Evolutionary conservation across 2,797 vertebrate species (phyloP).

Genomic region (Trachops cirrhosus): DNA sequence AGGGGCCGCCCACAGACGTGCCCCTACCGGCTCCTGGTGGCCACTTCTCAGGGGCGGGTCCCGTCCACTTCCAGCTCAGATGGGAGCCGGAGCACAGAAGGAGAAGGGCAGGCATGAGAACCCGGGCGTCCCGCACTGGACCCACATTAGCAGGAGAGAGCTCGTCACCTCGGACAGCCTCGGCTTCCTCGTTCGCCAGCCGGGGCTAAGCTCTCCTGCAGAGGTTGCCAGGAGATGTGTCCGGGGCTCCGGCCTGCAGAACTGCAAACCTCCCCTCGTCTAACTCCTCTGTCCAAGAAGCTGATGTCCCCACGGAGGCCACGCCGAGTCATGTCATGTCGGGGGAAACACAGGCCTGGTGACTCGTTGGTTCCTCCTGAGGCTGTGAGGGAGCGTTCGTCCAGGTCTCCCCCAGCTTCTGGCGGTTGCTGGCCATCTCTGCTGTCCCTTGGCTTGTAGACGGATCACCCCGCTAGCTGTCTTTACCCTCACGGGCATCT

Average conservation of each 20-base stretch:
- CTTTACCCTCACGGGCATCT: fast-evolving
- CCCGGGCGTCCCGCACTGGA: too few relatives aligned
- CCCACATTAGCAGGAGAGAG: fast-evolving
- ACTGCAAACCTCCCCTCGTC: fast-evolving
- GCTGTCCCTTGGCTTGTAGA: neutral
- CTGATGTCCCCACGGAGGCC: neutral
- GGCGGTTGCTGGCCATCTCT: neutral
- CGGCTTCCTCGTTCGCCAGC: too few relatives aligned
- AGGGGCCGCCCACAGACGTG: fast-evolving
- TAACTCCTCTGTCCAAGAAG: neutral
- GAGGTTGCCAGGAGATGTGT: fast-evolving
- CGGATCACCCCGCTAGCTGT: neutral
- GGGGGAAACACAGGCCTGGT: neutral
- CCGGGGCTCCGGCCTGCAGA: neutral
- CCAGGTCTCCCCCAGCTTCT: neutral
- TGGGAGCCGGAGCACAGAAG: too few relatives aligned
- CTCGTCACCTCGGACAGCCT: fast-evolving
- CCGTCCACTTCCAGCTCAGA: neutral
- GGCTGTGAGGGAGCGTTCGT: neutral
- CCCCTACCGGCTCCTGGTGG: too few relatives aligned
- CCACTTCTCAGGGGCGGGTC: too few relatives aligned
- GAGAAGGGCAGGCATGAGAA: neutral
- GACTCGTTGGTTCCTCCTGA: neutral
- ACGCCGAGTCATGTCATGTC: fast-evolving
- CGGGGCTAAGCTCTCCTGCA: neutral